A percentile compares a stretch with the other conserved stretches of the same genome.
These are phyloP conservation scores for Actinemys pallida DNA, from an alignment of 2,113 vertebrate species.

Conservation along the genomic window DNA sequence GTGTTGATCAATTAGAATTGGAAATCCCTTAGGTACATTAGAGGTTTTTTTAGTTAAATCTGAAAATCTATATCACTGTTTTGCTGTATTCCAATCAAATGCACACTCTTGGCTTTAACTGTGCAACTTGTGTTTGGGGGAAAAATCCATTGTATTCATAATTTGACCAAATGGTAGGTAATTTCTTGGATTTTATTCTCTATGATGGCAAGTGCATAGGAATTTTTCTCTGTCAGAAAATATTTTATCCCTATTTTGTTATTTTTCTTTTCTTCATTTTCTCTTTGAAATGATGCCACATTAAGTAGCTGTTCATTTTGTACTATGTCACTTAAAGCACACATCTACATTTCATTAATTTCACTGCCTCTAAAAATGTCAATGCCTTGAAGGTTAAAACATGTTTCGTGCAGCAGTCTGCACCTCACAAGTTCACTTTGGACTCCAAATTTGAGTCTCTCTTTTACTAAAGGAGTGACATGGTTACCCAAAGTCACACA, in stretches of 20 bases:
- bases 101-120: too few relatives aligned
- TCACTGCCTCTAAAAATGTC: neutral
- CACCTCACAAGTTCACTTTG: neutral
- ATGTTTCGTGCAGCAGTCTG: neutral
- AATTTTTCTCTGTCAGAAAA: neutral
- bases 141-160: neutral
- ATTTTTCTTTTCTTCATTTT: neutral
- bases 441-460: neutral
- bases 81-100: neutral
- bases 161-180: neutral
- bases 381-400: neutral
- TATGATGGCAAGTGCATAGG: too few relatives aligned
- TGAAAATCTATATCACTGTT: neutral
- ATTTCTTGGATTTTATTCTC: neutral
- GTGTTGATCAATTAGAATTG: neutral
- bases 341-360: neutral
- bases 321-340: neutral
- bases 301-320: neutral
- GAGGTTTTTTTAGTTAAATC: neutral
- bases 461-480: neutral
- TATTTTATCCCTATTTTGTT: neutral
- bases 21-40: neutral
- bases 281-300: neutral
- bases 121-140: neutral
- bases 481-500: neutral